These are phyloP conservation scores for Neostethus bicornis DNA, from an alignment of 2,797 vertebrate species.

Conservation along the genomic window DNA sequence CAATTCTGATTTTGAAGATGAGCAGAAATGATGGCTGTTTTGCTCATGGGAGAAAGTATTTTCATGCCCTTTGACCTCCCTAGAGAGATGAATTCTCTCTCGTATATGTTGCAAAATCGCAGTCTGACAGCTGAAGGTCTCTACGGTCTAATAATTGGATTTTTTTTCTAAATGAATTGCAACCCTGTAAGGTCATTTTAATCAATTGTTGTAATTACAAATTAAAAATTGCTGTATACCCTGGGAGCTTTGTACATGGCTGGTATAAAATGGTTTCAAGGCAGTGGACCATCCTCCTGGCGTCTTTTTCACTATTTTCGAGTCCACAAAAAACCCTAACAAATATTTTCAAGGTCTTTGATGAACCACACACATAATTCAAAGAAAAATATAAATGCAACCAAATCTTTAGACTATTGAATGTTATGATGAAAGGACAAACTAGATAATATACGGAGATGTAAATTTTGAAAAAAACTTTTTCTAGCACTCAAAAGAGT, in stretches of 20 bases:
- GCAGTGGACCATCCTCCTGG: slow-evolving; percentile 21
- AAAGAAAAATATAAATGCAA: slow-evolving; percentile 28
- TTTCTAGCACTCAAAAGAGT: too few relatives aligned
- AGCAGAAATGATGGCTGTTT: slow-evolving; percentile 25
- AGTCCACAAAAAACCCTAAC: slow-evolving; percentile 16
- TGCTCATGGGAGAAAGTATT: slow-evolving; percentile 30
- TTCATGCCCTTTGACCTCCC: slow-evolving; percentile 43
- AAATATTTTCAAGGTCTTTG: slow-evolving; percentile 31
- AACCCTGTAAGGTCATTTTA: slow-evolving; percentile 80
- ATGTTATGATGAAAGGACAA: too few relatives aligned
- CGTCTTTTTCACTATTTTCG: slow-evolving; percentile 8
- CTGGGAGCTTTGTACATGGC: slow-evolving; percentile 57
- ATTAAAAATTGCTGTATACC: slow-evolving; percentile 70
- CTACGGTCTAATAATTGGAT: slow-evolving; percentile 73
- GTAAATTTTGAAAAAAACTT: too few relatives aligned
- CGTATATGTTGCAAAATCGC: slow-evolving; percentile 59
- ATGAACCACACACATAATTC: slow-evolving; percentile 29
- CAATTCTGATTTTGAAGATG: slow-evolving; percentile 32
- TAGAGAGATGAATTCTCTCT: slow-evolving; percentile 25
- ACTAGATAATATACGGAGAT: too few relatives aligned
- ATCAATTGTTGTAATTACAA: slow-evolving; percentile 82
- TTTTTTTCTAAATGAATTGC: slow-evolving; percentile 71
- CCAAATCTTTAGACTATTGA: slow-evolving; percentile 21
- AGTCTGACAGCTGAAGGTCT: slow-evolving; percentile 70
- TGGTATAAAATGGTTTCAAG: slow-evolving; percentile 43